Base-by-base conservation (phyloP, 2,797 vertebrate species). In the Simalia tracyae region DNA sequence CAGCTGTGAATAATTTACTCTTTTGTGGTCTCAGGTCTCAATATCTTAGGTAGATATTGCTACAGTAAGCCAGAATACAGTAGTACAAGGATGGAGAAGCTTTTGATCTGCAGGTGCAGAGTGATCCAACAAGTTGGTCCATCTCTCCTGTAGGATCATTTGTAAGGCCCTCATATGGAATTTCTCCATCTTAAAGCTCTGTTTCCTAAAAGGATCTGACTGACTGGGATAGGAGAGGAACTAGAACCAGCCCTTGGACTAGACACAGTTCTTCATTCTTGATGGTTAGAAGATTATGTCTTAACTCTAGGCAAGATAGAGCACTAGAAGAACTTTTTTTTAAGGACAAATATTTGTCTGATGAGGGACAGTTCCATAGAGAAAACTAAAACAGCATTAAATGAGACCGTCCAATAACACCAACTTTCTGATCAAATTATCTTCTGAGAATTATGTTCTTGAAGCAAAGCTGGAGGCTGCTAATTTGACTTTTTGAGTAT, bases 381-480 rank as follows among this genome's bases (percentile, higher is more conserved):
- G 8, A 90, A 31, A 92, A 59, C 54, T 88, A 50, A 93, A 89
- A 90, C 22, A 92, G 85, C 92, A 91, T 91, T 90, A 89, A 91
- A 86, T 81, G 59, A 86, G 59, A 89, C 7, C 63, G 2, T 89
- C 36, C 59, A 54, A 22, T 76, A 86, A 92, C 2, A 12, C 0
- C 4, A 26, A 85, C 42, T 63, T 87, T 92, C 24, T 86, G 66
- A 85, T 92, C 66, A 66, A 54, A 93, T 92, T 92, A 28, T 90
- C 6, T 15, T 86, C 56, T 24, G n/a, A 10, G 72, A 91, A 81
- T 14, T 76, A 8, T 36, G 8, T 72, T 22, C 19, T 94, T 84
- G 61, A 56, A 89, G 89, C 0, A 2, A 76, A 61, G 4, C 54
- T 72, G 36, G n/a, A 89, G 46, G 84, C 42, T 28, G 42, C 84